phyloP scores from a whole-genome alignment of 2,797 vertebrate genomes.

The Momotus momota region DNA sequence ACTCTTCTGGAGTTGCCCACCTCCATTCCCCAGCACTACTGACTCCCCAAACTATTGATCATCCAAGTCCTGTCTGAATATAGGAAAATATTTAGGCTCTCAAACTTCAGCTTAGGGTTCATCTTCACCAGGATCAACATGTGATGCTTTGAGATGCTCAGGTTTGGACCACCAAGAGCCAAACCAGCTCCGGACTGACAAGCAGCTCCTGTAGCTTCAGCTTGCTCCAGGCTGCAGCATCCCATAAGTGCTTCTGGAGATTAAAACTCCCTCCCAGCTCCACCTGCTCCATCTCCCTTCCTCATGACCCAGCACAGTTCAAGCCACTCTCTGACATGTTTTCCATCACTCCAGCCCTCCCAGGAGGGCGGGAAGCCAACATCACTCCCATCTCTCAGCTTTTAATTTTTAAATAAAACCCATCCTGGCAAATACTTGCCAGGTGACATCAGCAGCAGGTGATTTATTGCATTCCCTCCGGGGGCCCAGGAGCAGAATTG shows the following conservation, averaged over 20 bases:
- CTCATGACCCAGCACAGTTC: not conserved
- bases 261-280: not conserved
- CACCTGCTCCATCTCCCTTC: not conserved
- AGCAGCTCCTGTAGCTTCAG: not conserved
- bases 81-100: not conserved
- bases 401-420: constrained; percentile 7
- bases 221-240: not conserved
- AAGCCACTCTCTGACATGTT: not conserved
- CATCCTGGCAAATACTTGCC: not conserved
- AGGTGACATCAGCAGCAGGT: constrained; percentile 4
- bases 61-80: not conserved
- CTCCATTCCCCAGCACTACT: not conserved
- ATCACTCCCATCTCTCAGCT: not conserved
- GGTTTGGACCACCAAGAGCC: not conserved
- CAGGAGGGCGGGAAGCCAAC: not conserved
- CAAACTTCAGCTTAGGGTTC: not conserved
- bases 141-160: not conserved
- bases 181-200: not conserved
- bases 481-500: not conserved
- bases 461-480: not conserved
- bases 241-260: not conserved
- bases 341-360: not conserved
- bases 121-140: not conserved
- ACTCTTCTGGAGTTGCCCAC: not conserved
- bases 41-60: not conserved